Base-by-base conservation (phyloP, 2,888 invertebrate genomes). In the Drosophila setosimentum region DNA sequence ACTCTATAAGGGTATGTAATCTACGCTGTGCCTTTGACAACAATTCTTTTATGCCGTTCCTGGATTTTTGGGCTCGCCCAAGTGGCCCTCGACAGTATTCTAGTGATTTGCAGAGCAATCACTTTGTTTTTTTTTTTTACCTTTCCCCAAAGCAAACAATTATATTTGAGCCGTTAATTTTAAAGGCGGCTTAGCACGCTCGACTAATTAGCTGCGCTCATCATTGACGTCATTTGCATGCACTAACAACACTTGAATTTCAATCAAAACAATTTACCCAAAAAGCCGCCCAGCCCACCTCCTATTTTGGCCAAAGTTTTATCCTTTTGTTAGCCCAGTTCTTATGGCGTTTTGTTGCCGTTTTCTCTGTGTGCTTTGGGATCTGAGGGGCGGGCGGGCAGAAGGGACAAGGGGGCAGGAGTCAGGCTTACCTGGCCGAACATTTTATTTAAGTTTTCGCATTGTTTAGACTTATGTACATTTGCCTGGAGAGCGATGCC, bases 361-460 rank as follows among this genome's bases (percentile, higher is more conserved):
- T 59, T 76, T 72, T 50, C 54, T 57, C 42, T 40, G 51, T 51
- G 45, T 50, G 54, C 62, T 21, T 48, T 40, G 13, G n/a, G 40
- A 24, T 32, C 40, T 35, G 16, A 5, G 35, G 33, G 42, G 33
- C 18, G n/a, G 42, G 21, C 3, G 1, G 7, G 18, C 35, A 7
- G 1, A 10, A 4, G 11, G 0, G n/a, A 37, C 24, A 24, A 1
- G 33, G 13, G 5, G 5, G 0, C 24, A 37, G 30, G 27, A 0
- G 29, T n/a, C 21, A 21, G 35, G 37, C 75, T 45, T 54, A 80
- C 57, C 76, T 75, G 76, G 48, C 49, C 45, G 32, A 58, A 45
- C 58, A 68, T 78, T 78, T 84, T 87, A 76, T 82, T 84, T 78
- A 78, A 87, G 82, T 79, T 87, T 82, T 65, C 49, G 85, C 78